Evolutionary conservation across 2,113 vertebrate species (phyloP).

Genomic region (Solenodon paradoxus): DNA sequence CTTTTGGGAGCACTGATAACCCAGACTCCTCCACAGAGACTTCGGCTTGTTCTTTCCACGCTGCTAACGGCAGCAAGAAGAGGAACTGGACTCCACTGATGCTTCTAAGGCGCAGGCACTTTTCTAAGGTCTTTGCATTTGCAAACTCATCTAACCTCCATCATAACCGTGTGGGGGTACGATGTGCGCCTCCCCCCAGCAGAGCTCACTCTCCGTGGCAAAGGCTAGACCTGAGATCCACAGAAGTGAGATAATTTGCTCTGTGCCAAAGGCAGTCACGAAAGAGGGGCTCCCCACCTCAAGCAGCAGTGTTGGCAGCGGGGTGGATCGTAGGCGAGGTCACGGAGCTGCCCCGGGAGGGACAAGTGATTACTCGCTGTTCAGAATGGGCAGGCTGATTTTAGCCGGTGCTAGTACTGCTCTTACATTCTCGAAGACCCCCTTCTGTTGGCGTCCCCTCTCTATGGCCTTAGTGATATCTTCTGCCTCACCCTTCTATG

Average conservation of each 20-base stretch:
- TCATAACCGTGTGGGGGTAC: too few relatives aligned
- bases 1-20: not conserved
- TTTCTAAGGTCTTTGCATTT: not conserved
- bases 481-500: not conserved
- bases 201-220: not conserved
- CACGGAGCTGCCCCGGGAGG: not conserved
- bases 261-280: not conserved
- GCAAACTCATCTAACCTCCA: fast-evolving
- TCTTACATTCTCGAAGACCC: not conserved
- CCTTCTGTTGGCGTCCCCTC: not conserved
- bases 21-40: not conserved
- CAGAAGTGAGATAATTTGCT: not conserved
- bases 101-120: not conserved
- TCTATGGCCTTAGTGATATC: fast-evolving
- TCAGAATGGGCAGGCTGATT: not conserved
- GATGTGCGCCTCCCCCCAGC: too few relatives aligned
- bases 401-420: not conserved
- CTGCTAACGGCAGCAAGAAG: not conserved
- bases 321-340: fast-evolving
- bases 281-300: not conserved
- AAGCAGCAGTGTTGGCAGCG: not conserved
- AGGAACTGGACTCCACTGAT: fast-evolving
- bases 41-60: not conserved
- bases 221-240: not conserved
- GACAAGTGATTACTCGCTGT: not conserved